Base-by-base conservation (phyloP, 2,113 vertebrate genomes). In the Progne subis region DNA sequence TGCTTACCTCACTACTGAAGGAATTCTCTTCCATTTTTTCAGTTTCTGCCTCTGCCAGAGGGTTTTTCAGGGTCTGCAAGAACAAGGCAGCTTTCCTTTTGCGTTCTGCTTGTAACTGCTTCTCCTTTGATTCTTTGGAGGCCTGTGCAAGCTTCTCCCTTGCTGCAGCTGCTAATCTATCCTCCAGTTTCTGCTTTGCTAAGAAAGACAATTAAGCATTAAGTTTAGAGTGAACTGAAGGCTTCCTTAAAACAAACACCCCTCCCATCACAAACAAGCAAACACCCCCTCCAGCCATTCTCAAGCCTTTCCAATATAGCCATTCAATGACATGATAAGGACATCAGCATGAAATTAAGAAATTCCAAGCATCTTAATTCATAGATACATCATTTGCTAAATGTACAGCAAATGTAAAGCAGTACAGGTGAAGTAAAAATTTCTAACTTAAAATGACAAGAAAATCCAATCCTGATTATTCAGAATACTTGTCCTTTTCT, bases 141-240 rank as follows among this genome's bases (percentile, higher is more conserved):
- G 99, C 99, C 96, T 99, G 99, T 52, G 99, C 99, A 80, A 99
- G 98, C 96, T 99, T 99, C 86, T 99, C 99, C 70, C 99, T 97
- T 44, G 99, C 99, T 18, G 99, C 99, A n/a, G 99, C 99, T 7
- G 99, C 98, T 25, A 99, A 98, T n/a, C 99, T 98, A 81, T 99
- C 99, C 97, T 99, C 99, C 79, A 99, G 98, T 92, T 99, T 99
- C 97, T 99, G 99, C 89, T 99, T 99, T 91, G 99, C 99, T 99
- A 90, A 80, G 24, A 60, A 67, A 92, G 12, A 79, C 14, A 84
- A 65, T 88, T 26, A 85, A 77, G 39, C 39, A 69, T 12, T 32
- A 57, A 69, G 28, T 44, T 86, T 44, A 74, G 17, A 77, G 50
- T 10, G 34, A 96, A 61, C 31, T 53, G 29, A 3, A 3, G 5